These are phyloP conservation scores for Polypedilum pembai DNA, from an alignment of 1,140 invertebrate genomes.

Conservation along the genomic window DNA sequence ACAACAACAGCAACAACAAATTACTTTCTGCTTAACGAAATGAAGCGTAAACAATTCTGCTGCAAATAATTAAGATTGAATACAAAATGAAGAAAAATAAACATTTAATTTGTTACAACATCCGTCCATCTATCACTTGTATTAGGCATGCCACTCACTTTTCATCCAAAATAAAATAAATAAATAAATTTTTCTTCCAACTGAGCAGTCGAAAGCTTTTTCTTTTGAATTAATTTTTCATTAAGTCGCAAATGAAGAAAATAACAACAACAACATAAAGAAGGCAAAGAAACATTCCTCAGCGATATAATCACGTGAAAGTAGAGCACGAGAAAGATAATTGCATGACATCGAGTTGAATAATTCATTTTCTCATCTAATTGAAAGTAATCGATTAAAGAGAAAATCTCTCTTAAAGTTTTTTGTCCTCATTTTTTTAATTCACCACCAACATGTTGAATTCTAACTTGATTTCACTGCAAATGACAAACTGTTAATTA, in stretches of 20 bases:
- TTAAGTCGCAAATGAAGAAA: not conserved
- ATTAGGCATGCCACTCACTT: not conserved
- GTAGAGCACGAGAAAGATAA: not conserved
- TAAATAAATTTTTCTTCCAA: not conserved
- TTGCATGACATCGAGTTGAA: not conserved
- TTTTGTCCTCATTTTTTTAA: not conserved
- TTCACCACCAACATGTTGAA: too few relatives aligned
- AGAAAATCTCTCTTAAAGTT: not conserved
- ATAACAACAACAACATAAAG: not conserved
- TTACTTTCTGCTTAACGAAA: too few relatives aligned
- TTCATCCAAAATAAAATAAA: not conserved
- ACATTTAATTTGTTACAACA: not conserved
- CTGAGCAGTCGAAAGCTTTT: not conserved
- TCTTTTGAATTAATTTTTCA: slow-evolving; percentile 24
- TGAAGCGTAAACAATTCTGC: not conserved
- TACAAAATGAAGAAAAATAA: not conserved
- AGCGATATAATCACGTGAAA: not conserved
- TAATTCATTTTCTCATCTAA: not conserved
- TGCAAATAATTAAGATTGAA: slow-evolving; percentile 25
- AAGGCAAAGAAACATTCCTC: not conserved
- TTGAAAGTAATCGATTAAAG: not conserved
- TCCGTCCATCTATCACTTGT: not conserved
- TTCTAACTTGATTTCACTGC: too few relatives aligned
- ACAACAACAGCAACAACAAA: not conserved
- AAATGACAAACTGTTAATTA: too few relatives aligned